Conservation (phyloP, 2,797 vertebrate genomes). For the Arremon aurantiirostris region DNA sequence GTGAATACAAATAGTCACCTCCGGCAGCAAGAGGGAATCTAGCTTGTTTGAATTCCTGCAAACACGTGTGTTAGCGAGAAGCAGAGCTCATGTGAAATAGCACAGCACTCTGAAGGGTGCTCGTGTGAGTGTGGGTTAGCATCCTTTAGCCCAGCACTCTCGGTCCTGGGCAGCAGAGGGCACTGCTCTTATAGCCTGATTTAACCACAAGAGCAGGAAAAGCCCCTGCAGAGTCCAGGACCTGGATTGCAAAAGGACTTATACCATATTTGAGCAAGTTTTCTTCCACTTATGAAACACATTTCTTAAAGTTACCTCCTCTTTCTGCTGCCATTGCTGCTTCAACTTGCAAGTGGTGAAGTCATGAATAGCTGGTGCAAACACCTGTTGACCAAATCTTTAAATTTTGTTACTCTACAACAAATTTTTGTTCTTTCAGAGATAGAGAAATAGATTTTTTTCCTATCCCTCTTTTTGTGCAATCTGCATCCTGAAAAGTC, state of each 20-base stretch:
- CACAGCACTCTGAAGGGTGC: not conserved
- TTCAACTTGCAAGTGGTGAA: not conserved
- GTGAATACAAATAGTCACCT: not conserved
- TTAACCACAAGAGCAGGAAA: not conserved
- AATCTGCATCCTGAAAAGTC: not conserved
- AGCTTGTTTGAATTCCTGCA: not conserved
- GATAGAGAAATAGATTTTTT: not conserved
- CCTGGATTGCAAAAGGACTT: not conserved
- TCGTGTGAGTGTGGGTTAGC: not conserved
- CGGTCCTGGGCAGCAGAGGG: constrained; percentile 46
- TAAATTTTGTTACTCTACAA: not conserved
- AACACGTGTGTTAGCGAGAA: not conserved
- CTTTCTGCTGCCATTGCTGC: not conserved
- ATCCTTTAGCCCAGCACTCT: not conserved
- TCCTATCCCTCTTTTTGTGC: not conserved
- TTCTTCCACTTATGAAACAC: not conserved
- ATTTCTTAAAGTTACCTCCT: not conserved
- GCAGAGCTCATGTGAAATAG: not conserved
- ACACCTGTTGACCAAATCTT: not conserved
- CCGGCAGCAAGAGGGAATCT: not conserved
- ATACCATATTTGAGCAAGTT: not conserved
- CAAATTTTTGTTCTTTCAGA: not conserved
- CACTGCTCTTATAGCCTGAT: not conserved
- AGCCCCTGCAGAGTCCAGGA: not conserved
- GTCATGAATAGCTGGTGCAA: not conserved